Percentiles rank a stretch among this genome's conserved stretches.
phyloP scores from a whole-genome alignment of 2,113 vertebrate genomes.

The Poeciliopsis retropinna region DNA sequence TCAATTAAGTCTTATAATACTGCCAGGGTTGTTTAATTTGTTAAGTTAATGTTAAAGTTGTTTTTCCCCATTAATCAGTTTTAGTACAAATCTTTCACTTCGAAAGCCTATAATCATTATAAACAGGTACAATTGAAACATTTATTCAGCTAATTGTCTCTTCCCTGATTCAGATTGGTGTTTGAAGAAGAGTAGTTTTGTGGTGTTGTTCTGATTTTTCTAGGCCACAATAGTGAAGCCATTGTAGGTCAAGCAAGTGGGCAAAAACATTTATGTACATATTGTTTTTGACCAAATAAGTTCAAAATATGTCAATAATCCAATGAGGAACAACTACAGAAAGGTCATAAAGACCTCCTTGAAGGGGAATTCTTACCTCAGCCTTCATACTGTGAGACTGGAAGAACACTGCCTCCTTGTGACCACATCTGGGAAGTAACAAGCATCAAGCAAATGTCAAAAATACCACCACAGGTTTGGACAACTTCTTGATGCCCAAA shows the following conservation, averaged over 20 bases:
- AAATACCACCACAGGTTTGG: neutral
- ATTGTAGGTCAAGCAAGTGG: no score
- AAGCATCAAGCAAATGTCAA: neutral
- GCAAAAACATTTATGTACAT: neutral
- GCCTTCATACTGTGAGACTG: constrained; percentile 95
- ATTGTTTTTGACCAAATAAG: neutral
- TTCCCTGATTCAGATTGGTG: neutral
- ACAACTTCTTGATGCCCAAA: no score
- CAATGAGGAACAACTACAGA: neutral
- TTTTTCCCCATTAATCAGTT: neutral
- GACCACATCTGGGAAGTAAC: constrained; percentile 84
- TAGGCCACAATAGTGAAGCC: neutral
- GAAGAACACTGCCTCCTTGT: constrained; percentile 97
- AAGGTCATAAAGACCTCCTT: neutral
- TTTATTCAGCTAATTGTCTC: neutral
- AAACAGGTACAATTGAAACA: neutral
- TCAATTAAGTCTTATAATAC: neutral
- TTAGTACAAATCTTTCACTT: no score
- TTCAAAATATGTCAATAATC: no score
- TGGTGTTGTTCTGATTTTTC: no score
- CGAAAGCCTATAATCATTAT: neutral
- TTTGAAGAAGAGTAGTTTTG: neutral
- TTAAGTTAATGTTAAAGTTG: neutral
- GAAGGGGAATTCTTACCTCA: constrained; percentile 79
- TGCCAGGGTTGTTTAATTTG: neutral